Percentiles rank a stretch among this genome's conserved stretches.
Conservation (phyloP, 1,140 invertebrate genomes). For the Contarinia nasturtii region DNA sequence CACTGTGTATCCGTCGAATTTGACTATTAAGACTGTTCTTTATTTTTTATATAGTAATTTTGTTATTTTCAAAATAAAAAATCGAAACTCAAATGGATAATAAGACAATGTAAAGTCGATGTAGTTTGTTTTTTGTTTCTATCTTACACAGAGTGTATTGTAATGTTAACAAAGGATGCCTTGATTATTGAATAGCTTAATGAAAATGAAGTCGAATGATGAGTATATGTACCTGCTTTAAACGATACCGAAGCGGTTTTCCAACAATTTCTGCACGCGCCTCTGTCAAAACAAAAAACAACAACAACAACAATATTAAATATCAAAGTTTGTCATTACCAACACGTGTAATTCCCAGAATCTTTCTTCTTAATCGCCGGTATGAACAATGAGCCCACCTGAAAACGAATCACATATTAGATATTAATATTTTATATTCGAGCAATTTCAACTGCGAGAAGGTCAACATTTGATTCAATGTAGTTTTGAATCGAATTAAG, state of each 20-base stretch:
- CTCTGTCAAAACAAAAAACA: slow-evolving; percentile 36
- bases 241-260: slow-evolving; percentile 60
- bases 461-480: too few species aligned
- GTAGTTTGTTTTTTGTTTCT: too few species aligned
- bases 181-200: not conserved
- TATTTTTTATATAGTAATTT: too few species aligned
- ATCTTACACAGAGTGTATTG: too few species aligned
- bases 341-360: slow-evolving; percentile 23
- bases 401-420: slow-evolving; percentile 1
- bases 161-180: not conserved
- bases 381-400: slow-evolving; percentile 39
- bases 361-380: slow-evolving; percentile 32
- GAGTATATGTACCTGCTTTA: slow-evolving; percentile 24
- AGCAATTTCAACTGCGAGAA: too few species aligned
- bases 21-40: too few species aligned
- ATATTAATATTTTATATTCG: too few species aligned
- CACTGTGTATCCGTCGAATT: too few species aligned
- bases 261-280: slow-evolving; percentile 69
- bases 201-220: not conserved
- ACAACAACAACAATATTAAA: not conserved
- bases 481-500: too few species aligned
- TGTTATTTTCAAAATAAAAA: not conserved
- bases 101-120: not conserved
- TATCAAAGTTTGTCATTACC: too few species aligned
- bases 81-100: not conserved